These are phyloP conservation scores for Ranitomeya variabilis DNA, from an alignment of 2,113 vertebrate species.

Conservation along the genomic window DNA sequence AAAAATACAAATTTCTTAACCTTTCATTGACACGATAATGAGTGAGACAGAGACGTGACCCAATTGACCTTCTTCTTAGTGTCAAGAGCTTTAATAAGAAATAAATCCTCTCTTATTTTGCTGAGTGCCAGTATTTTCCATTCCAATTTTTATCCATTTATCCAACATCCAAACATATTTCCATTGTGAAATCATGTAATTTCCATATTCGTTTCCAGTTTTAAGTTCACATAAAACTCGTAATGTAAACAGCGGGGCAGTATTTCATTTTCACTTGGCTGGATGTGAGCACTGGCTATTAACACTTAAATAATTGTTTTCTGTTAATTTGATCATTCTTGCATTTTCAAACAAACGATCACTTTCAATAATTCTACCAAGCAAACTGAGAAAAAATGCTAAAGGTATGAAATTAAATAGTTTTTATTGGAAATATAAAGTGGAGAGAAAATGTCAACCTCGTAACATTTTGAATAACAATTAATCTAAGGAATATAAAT, in stretches of 20 bases:
- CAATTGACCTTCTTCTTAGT: conserved; percentile 37
- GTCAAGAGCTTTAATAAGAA: conserved; percentile 36
- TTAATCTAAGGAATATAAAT: neutral
- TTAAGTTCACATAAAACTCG: conserved; percentile 53
- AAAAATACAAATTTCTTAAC: neutral
- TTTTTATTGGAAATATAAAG: conserved; percentile 14
- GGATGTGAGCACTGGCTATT: neutral
- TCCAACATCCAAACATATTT: conserved; percentile 57
- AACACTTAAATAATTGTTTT: conserved; percentile 39
- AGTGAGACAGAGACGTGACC: conserved; percentile 15
- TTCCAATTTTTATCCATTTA: conserved; percentile 49
- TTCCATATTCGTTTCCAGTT: conserved; percentile 53
- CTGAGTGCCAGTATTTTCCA: conserved; percentile 47
- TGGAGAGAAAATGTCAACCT: neutral
- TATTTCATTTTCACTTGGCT: conserved; percentile 48
- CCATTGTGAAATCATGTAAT: conserved; percentile 58
- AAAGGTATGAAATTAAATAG: conserved; percentile 14
- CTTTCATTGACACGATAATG: conserved; percentile 30
- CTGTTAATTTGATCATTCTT: conserved; percentile 38
- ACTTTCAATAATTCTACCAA: conserved; percentile 4
- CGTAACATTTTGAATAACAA: conserved; percentile 4
- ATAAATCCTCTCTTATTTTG: conserved; percentile 38
- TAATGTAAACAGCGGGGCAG: conserved; percentile 53
- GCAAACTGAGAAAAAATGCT: conserved; percentile 5
- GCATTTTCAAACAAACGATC: conserved; percentile 10